phyloP scores from a whole-genome alignment of 2,888 invertebrate species.

The Drosophila crucigera region DNA sequence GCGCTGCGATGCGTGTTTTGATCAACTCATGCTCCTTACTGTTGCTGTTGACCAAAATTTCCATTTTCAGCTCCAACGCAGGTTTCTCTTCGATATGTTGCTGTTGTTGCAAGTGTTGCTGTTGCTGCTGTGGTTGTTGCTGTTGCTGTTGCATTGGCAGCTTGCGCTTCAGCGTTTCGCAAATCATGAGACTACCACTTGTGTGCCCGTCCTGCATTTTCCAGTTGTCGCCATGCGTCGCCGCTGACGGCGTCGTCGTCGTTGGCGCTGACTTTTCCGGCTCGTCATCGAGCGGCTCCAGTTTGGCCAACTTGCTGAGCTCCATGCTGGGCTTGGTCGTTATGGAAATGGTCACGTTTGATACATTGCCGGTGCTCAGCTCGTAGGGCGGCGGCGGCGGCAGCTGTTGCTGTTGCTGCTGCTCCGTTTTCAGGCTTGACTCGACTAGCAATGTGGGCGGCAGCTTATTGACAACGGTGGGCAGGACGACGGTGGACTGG shows the following conservation, averaged over 20 bases:
- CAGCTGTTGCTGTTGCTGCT: conserved; percentile 30
- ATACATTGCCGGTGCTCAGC: conserved; percentile 50
- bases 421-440: conserved; percentile 34
- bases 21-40: conserved; percentile 40
- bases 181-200: conserved; percentile 8
- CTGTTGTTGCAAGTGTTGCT: conserved; percentile 35
- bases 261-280: conserved; percentile 44
- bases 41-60: conserved; percentile 47
- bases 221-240: conserved; percentile 56
- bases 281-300: conserved; percentile 42
- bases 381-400: conserved; percentile 61
- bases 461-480: conserved; percentile 45
- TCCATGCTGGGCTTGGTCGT: conserved; percentile 69
- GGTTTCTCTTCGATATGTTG: conserved; percentile 44
- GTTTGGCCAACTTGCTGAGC: conserved; percentile 31
- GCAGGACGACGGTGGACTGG: conserved; percentile 7
- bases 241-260: conserved; percentile 27
- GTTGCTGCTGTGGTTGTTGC: conserved; percentile 23
- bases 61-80: conserved; percentile 36
- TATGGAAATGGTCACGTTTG: conserved; percentile 74
- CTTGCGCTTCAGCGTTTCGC: conserved; percentile 61
- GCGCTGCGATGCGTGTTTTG: conserved; percentile 28
- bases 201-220: conserved; percentile 42
- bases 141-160: conserved; percentile 45
- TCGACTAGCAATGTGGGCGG: conserved; percentile 43